These are phyloP conservation scores for Magallana nippona DNA, from an alignment of 2,888 invertebrate species.

Conservation along the genomic window DNA sequence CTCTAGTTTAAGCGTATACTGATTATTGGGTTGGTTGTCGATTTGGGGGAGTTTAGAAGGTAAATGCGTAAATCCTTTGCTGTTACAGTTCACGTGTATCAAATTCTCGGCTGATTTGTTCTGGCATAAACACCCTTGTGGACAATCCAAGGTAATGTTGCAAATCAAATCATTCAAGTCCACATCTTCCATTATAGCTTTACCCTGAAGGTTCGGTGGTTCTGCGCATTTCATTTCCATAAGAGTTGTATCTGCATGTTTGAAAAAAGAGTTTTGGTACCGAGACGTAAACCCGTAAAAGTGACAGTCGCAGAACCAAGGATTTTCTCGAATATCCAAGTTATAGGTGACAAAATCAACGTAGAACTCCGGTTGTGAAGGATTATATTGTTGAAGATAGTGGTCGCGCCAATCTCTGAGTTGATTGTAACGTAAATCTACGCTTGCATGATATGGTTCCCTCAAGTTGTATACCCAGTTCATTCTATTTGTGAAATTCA, in stretches of 20 bases:
- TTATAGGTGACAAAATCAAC: conserved; percentile 48
- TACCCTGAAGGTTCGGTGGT: conserved; percentile 53
- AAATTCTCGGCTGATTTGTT: conserved; percentile 52
- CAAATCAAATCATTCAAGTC: conserved; percentile 53
- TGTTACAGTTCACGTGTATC: conserved; percentile 52
- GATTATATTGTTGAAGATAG: conserved; percentile 39
- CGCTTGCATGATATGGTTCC: conserved; percentile 39
- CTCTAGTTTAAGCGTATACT: conserved; percentile 46
- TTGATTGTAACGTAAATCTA: conserved; percentile 42
- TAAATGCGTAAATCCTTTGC: conserved; percentile 42
- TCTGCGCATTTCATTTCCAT: conserved; percentile 50
- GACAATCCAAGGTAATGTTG: conserved; percentile 54
- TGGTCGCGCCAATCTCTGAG: conserved; percentile 43
- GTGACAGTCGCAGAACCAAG: conserved; percentile 58
- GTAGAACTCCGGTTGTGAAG: conserved; percentile 15
- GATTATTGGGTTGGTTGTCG: conserved; percentile 19
- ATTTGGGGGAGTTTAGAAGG: conserved; percentile 44
- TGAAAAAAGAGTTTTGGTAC: conserved; percentile 52
- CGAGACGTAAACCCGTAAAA: conserved; percentile 48
- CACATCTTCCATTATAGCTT: conserved; percentile 49
- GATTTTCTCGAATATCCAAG: conserved; percentile 54
- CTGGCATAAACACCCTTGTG: conserved; percentile 53
- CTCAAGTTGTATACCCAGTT: conserved; percentile 47
- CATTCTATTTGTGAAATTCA: conserved; percentile 44
- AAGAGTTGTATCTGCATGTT: conserved; percentile 44